A percentile compares a stretch with the other conserved stretches of the same genome.
Conservation (phyloP, 2,888 invertebrate species). For the Philhelius pedissequus region DNA sequence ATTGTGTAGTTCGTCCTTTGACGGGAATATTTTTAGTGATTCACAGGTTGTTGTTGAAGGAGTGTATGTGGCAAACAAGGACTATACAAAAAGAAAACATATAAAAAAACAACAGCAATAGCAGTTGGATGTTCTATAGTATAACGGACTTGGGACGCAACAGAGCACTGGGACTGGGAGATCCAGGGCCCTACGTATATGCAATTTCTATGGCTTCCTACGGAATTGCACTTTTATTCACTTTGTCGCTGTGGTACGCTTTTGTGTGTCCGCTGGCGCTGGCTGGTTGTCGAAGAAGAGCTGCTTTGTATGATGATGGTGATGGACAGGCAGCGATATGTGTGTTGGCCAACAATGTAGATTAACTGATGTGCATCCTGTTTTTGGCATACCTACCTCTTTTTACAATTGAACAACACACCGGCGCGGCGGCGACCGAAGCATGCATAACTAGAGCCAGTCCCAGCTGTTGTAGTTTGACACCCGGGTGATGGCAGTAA, state of each 20-base stretch:
- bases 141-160: background rate
- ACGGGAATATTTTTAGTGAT: conserved; percentile 61
- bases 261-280: conserved; percentile 38
- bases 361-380: conserved; percentile 67
- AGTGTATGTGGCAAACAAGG: conserved; percentile 42
- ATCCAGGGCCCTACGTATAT: conserved; percentile 2
- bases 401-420: background rate
- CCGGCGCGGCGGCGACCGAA: too few relatives aligned
- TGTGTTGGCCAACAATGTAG: conserved; percentile 49
- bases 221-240: conserved; percentile 66
- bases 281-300: background rate
- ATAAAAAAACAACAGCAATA: background rate
- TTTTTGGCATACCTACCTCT: conserved; percentile 46
- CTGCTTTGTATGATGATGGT: conserved; percentile 44
- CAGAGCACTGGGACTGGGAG: conserved; percentile 1
- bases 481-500: conserved; percentile 56
- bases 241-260: conserved; percentile 61
- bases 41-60: conserved; percentile 63
- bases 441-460: conserved; percentile 54
- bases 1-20: conserved; percentile 53
- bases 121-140: conserved; percentile 10
- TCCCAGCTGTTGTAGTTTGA: conserved; percentile 58
- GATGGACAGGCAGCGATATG: conserved; percentile 55
- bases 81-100: background rate
- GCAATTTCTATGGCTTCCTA: conserved; percentile 65